Percentiles rank a stretch among this genome's conserved stretches.
These are phyloP conservation scores for Salvelinus sp. DNA, from an alignment of 2,113 vertebrate species.

Conservation along the genomic window DNA sequence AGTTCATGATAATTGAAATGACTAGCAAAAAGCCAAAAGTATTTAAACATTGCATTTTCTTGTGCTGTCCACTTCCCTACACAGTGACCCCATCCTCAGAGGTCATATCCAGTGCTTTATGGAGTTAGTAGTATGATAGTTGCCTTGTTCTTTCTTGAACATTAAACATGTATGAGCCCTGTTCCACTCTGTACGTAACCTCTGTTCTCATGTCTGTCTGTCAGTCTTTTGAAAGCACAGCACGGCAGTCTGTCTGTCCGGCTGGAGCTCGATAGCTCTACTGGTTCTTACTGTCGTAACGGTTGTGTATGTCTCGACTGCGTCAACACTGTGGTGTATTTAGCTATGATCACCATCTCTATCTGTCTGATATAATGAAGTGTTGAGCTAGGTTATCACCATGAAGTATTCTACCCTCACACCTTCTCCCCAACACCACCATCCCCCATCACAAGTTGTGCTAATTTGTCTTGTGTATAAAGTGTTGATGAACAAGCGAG, in stretches of 20 bases:
- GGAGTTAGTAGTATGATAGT: neutral
- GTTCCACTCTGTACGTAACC: neutral
- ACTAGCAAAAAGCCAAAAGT: neutral
- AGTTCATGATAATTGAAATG: neutral
- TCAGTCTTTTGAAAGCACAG: neutral
- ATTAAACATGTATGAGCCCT: neutral
- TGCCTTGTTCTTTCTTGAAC: constrained; percentile 7
- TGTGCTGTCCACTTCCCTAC: neutral
- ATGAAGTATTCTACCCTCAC: constrained; percentile 7
- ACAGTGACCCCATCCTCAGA: neutral
- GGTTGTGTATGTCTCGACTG: constrained; percentile 4
- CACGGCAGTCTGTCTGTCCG: constrained; percentile 7
- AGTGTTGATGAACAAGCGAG: constrained; percentile 63
- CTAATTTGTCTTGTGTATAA: constrained; percentile 58
- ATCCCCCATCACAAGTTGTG: constrained; percentile 49
- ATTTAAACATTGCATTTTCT: neutral
- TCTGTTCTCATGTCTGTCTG: neutral
- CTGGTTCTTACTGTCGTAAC: neutral
- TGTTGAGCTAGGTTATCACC: constrained; percentile 14
- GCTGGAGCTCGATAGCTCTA: neutral
- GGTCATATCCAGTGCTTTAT: constrained; percentile 6
- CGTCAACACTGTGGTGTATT: constrained; percentile 45
- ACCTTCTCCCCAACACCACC: constrained; percentile 10
- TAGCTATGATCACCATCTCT: constrained; percentile 52
- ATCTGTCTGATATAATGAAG: constrained; percentile 20